Conservation (phyloP, 2,113 vertebrate species). For the Oriolus oriolus region DNA sequence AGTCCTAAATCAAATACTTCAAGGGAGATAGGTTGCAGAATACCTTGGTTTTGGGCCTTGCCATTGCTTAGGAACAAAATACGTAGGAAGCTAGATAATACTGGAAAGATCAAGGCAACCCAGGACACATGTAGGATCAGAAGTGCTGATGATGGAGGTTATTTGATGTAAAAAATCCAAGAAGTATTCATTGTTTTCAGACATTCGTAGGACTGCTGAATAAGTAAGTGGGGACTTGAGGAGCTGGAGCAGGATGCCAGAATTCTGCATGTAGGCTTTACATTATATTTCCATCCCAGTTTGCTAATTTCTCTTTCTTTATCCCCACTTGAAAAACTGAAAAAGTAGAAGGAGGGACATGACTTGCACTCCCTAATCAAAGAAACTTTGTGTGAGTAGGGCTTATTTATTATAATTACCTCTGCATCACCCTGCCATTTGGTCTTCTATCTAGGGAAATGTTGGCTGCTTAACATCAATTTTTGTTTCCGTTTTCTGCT, state of each 20-base stretch:
- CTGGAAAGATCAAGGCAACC: background rate
- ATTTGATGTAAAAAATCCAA: background rate
- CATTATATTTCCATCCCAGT: background rate
- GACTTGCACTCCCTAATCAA: background rate
- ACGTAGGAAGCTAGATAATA: background rate
- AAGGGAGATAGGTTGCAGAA: background rate
- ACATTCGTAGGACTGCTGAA: background rate
- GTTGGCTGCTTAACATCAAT: slow-evolving; percentile 11
- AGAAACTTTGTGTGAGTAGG: background rate
- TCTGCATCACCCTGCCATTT: background rate
- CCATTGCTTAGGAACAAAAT: background rate
- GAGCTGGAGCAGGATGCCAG: background rate
- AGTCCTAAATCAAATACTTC: background rate
- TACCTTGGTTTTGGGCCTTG: background rate
- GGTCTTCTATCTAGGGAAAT: slow-evolving; percentile 18
- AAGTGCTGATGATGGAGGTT: background rate
- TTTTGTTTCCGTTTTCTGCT: background rate
- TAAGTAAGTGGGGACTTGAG: background rate
- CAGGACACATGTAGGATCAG: background rate
- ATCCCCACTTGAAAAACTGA: background rate
- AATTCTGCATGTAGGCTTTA: background rate
- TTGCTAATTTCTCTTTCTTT: background rate
- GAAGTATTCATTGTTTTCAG: background rate
- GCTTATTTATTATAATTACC: background rate
- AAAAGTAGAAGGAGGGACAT: background rate